Evolutionary conservation across 2,797 vertebrate species (phyloP).

Genomic region (Enteromius trimaculatus): DNA sequence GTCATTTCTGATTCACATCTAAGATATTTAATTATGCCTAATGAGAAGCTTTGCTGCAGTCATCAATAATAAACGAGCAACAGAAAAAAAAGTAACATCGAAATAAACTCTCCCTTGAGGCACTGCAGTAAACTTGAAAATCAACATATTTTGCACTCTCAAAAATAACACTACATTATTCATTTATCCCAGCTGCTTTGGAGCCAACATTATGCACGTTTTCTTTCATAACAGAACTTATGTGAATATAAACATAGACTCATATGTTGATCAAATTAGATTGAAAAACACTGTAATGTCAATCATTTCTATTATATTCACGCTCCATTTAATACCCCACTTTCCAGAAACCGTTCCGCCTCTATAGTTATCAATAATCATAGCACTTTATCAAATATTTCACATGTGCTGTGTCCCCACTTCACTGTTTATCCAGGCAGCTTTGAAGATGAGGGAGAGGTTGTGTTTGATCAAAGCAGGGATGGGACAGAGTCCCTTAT

Average conservation of each 20-base stretch:
- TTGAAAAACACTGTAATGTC: neutral
- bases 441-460: constrained; percentile 64
- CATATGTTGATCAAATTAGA: constrained; percentile 23
- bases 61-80: constrained; percentile 76
- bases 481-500: constrained; percentile 60
- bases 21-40: constrained; percentile 77
- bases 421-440: constrained; percentile 38
- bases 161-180: constrained; percentile 61
- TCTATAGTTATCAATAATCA: constrained; percentile 32
- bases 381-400: constrained; percentile 26
- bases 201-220: constrained; percentile 23
- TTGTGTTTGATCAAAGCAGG: constrained; percentile 50
- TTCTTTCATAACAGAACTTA: constrained; percentile 17
- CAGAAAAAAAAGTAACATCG: constrained; percentile 65
- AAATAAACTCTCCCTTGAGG: constrained; percentile 70
- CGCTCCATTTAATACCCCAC: neutral
- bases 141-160: constrained; percentile 57
- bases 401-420: constrained; percentile 8
- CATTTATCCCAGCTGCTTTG: constrained; percentile 38
- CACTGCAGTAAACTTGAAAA: constrained; percentile 65
- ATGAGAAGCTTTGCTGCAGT: constrained; percentile 73
- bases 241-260: constrained; percentile 8
- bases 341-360: neutral
- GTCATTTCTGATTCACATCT: constrained; percentile 68
- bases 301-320: constrained; percentile 20